Base-by-base conservation (phyloP, 2,113 vertebrate genomes). In the Bufo gargarizans region DNA sequence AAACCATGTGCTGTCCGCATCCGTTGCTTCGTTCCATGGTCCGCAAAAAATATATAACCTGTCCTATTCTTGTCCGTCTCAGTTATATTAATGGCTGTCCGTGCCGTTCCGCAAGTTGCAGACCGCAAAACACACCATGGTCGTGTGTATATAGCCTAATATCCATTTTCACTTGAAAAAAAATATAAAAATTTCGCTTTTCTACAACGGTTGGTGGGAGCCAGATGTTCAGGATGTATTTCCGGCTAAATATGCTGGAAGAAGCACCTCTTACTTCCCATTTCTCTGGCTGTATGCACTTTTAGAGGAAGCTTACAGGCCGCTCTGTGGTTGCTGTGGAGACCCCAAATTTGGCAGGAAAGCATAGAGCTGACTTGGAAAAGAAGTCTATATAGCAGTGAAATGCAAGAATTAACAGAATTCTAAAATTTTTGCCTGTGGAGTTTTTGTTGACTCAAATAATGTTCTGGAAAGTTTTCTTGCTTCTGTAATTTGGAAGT, bases 321-420 rank as follows among this genome's bases (percentile, higher is more conserved):
- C 61, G 33, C 33, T 82, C 67, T 76, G n/a, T 61, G 69, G 79
- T 82, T 88, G 79, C 79, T 82, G 69, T 83, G 67, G 69, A 33
- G 81, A 82, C 45, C n/a, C 19, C 43, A 88, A 55, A 47, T 65
- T 74, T 76, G 79, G 79, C 69, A 63, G 67, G 8, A 56, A 61
- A 77, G 13, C 8, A 43, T 11, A 53, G 45, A 49, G 43, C 80
- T 10, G 80, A 45, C 10, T 65, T 49, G 80, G n/a, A 72, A 74
- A 7, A 7, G 11, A 69, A 87, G 49, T 80, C 13, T 74, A 58
- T 82, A 11, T 47, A 9, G 4, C 16, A 22, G 14, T n/a, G 45
- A 49, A 55, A 82, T 65, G 47, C 16, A 76, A 33, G 43, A 83
- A 83, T 82, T 63, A 76, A 77, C 56, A 67, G 17, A 65, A 56